Evolutionary conservation across 2,888 invertebrate genomes (phyloP), one percentile per base, ranked within the genome.

Genomic region (Parthenolecanium corni): DNA sequence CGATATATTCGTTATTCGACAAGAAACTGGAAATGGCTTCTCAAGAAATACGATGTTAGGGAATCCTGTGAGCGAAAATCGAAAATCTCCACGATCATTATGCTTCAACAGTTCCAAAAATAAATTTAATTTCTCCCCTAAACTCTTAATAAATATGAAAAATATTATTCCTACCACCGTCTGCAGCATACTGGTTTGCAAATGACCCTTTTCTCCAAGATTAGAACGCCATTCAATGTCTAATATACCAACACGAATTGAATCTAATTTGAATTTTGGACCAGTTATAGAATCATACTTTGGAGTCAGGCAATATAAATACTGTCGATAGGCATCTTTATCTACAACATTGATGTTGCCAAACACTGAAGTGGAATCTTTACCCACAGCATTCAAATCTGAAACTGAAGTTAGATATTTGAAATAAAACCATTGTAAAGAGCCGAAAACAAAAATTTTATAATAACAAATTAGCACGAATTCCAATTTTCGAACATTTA

Each of bases 161-260:
- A 31, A 31, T 31, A 31, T 16, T 1, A 1, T 2, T 72, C 73
- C 71, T 73, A 88, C 88, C 80, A 86, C 85, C 77, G 95, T 81
- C 72, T 92, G 89, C 64, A 97, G 75, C 71, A 92, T 92, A 75
- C 94, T 93, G 16, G 96, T 97, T 77, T 97, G 96, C 65, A 97
- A 76, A 67, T 95, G 80, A n/a, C 96, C 97, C 69, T 89, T 84
- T 76, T 97, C 97, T 20, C 97, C 97, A 70, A 97, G 82, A 75
- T 92, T 90, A 31, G 95, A 94, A 69, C 95, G 81, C 98, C 98
- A 98, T 11, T 94, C 89, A 72, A 98, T 97, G 75, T 98, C 97
- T 62, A 98, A 77, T 76, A 96, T 97, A 2, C 97, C 97, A 70
- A 97, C 89, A 72, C 87, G 88, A 58, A 88, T 90, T 12, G 89